These are phyloP conservation scores for Drosophila kepulauana DNA, from an alignment of 1,140 invertebrate genomes.

Conservation along the genomic window DNA sequence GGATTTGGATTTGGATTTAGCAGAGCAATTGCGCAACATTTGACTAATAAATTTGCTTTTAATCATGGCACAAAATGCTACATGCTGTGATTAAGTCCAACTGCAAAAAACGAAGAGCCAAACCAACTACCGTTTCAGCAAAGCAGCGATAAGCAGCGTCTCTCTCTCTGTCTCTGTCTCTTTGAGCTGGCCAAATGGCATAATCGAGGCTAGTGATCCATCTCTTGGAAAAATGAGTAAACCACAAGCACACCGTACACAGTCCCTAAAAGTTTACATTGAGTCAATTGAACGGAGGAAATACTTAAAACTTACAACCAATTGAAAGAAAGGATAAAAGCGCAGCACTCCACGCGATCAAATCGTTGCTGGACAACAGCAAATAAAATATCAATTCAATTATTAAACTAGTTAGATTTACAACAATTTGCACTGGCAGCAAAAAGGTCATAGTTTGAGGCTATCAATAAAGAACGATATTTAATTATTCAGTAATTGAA, in stretches of 20 bases:
- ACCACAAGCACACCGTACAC: constrained; percentile 10
- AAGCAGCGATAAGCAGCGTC: constrained; percentile 25
- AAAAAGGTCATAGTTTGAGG: constrained; percentile 12
- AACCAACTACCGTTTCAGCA: constrained; percentile 53
- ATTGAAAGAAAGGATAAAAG: constrained; percentile 26
- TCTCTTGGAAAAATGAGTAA: constrained; percentile 20
- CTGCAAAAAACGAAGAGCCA: constrained; percentile 1
- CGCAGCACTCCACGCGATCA: neutral
- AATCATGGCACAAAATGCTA: constrained; percentile 72
- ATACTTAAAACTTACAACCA: constrained; percentile 22
- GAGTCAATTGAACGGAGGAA: neutral
- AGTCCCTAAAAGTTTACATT: constrained; percentile 8
- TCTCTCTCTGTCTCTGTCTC: neutral
- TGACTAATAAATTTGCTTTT: constrained; percentile 75
- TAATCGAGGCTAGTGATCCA: neutral
- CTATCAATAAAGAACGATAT: neutral
- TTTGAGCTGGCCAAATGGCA: neutral
- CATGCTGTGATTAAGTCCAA: constrained; percentile 63
- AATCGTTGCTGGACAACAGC: neutral
- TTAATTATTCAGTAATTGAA: neutral
- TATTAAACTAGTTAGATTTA: constrained; percentile 33
- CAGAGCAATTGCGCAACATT: constrained; percentile 65
- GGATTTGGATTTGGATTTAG: constrained; percentile 7
- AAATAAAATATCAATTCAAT: constrained; percentile 46
- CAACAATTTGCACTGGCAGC: constrained; percentile 48